phyloP scores from a whole-genome alignment of 2,888 invertebrate species.

The Cotesia congregata region DNA sequence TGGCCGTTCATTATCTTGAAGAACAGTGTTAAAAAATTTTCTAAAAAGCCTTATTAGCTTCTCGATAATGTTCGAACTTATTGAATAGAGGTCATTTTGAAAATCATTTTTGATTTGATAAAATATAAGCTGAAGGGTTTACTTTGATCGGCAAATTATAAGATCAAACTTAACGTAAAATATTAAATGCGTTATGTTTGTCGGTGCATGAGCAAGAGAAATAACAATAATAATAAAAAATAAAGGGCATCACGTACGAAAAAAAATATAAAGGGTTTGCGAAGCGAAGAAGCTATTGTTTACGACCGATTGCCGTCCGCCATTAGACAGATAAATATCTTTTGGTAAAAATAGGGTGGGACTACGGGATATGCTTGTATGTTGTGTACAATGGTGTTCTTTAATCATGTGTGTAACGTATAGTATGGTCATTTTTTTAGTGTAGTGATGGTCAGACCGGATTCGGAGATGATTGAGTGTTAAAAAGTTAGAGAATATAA shows the following conservation, averaged over 20 bases:
- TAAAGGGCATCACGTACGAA: not conserved
- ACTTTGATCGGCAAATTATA: not conserved
- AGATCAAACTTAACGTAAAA: not conserved
- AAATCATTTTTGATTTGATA: not conserved
- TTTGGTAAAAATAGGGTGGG: slow-evolving; percentile 50
- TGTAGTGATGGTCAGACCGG: not conserved
- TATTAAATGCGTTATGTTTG: not conserved
- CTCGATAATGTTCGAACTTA: not conserved
- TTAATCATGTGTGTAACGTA: not conserved
- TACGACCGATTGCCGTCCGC: slow-evolving; percentile 51
- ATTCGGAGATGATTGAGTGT: not conserved
- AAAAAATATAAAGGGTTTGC: slow-evolving; percentile 19
- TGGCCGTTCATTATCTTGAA: not conserved
- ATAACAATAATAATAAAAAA: not conserved
- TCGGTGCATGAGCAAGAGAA: slow-evolving; percentile 9
- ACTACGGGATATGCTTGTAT: slow-evolving; percentile 38
- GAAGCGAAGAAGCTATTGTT: slow-evolving; percentile 48
- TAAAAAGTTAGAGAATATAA: not conserved
- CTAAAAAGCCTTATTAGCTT: not conserved
- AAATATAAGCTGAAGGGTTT: not conserved
- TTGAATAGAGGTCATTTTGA: not conserved
- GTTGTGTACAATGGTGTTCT: slow-evolving; percentile 27
- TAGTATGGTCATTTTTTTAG: slow-evolving; percentile 15
- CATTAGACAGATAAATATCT: slow-evolving; percentile 53
- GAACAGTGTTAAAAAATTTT: not conserved